Evolutionary conservation across 1,140 invertebrate genomes (phyloP), one percentile per base, ranked within the genome.

Genomic region (Marisa cornuarietis): DNA sequence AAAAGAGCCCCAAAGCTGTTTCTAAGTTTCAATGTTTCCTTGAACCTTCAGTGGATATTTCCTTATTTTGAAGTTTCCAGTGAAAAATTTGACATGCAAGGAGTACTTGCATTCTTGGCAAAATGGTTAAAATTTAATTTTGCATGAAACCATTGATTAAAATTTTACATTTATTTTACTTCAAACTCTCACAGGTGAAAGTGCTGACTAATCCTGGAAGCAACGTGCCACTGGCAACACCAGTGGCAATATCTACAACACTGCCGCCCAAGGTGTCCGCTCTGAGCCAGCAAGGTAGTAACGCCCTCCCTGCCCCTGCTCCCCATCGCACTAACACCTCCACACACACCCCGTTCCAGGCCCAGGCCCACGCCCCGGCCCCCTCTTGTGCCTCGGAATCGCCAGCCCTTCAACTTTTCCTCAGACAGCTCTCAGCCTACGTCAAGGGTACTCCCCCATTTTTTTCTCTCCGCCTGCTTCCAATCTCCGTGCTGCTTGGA

Each of bases 201-300:
- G 93, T 94, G 79, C 89, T 93, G 76, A 92, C 93, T n/a, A 91
- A 92, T 80, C 93, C 93, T 63, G 92, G 92, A 75, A 87, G 88
- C 74, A 87, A 88, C 81, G 82, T 87, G 66, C 88, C 89, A 63
- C 76, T 88, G 68, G 84, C 86, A n/a, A 94, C 93, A 31, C 93
- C 93, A 49, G 92, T 94, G 82, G 93, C 93, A 49, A 91, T 94
- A 74, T 93, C 93, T 54, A 93, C 93, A 16, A 92, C 92, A 66
- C 85, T 94, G 81, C 93, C 93, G 79, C 92, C 93, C 78, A 92
- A 93, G 83, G 93, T 94, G 80, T 92, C 93, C 78, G 88, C 88
- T 71, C 76, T 90, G 52, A 86, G 85, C 79, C 87, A 89, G 84
- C 88, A 89, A 87, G 87, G 88, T 89, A 87, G 80, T 83, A 83